Evolutionary conservation across 2,888 invertebrate species (phyloP).

Genomic region (Xestia rhomboidea): DNA sequence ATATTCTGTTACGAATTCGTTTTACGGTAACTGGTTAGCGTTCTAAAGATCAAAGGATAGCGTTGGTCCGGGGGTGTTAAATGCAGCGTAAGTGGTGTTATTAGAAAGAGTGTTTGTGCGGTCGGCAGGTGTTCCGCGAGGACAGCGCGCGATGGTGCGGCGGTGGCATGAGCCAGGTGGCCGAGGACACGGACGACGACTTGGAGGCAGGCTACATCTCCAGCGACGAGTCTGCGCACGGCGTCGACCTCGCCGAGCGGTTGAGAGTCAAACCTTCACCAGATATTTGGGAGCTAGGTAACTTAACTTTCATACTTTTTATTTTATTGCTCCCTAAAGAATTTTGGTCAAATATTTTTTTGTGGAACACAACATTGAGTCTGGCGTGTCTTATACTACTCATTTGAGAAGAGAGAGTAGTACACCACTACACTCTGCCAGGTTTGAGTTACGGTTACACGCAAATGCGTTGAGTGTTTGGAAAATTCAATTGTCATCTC

Average conservation of each 20-base stretch:
- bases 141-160: conserved; percentile 85
- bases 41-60: conserved; percentile 47
- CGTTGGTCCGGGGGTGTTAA: conserved; percentile 17
- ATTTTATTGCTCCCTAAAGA: not conserved
- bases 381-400: not conserved
- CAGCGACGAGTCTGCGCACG: conserved; percentile 90
- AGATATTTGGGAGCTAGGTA: conserved; percentile 89
- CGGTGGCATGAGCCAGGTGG: conserved; percentile 82
- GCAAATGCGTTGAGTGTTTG: not conserved
- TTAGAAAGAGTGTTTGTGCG: conserved; percentile 28
- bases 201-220: conserved; percentile 87
- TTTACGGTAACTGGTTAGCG: conserved; percentile 31
- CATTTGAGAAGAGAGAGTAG: too few relatives aligned
- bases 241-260: conserved; percentile 86
- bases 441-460: not conserved
- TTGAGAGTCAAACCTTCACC: conserved; percentile 85
- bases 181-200: conserved; percentile 86
- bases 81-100: conserved; percentile 29
- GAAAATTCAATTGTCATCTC: not conserved
- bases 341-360: not conserved
- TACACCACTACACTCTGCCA: not conserved
- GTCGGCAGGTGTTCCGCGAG: conserved; percentile 79
- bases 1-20: conserved; percentile 56
- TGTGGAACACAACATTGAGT: not conserved
- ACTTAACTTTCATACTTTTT: conserved; percentile 43